Conservation (phyloP, 2,113 vertebrate genomes). For the Calypte anna region DNA sequence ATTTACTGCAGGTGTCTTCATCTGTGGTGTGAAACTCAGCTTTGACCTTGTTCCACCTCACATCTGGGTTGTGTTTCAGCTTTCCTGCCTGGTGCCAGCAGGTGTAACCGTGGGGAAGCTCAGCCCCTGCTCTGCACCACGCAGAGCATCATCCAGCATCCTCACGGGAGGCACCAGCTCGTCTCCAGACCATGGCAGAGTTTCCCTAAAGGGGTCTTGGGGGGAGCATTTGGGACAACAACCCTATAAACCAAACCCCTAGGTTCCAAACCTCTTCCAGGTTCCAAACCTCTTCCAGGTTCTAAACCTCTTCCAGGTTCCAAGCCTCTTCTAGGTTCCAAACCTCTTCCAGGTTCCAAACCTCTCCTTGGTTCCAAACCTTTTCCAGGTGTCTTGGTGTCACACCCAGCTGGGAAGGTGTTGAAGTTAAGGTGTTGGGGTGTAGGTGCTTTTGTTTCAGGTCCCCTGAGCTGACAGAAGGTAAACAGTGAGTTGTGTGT, state of each 20-base stretch:
- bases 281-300: neutral
- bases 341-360: neutral
- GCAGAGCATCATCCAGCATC: accelerated
- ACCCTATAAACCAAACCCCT: accelerated
- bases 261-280: neutral
- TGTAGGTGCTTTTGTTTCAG: neutral
- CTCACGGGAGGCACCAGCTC: neutral
- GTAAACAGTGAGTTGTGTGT: neutral
- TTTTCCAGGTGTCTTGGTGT: neutral
- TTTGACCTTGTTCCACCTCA: neutral
- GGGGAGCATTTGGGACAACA: accelerated
- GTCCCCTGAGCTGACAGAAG: neutral
- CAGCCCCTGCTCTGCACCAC: accelerated
- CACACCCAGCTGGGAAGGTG: too few species aligned
- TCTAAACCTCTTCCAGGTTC: too few species aligned
- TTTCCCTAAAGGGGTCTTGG: neutral
- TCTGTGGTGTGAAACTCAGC: neutral
- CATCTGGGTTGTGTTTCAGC: constrained; percentile 46
- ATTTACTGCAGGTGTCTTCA: constrained; percentile 32
- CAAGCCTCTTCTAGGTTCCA: neutral
- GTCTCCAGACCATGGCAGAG: neutral
- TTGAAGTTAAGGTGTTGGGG: neutral
- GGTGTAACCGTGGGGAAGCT: neutral
- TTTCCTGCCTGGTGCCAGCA: neutral
- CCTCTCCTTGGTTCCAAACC: too few species aligned